phyloP scores from a whole-genome alignment of 2,113 vertebrate species.

The Phaethon lepturus region DNA sequence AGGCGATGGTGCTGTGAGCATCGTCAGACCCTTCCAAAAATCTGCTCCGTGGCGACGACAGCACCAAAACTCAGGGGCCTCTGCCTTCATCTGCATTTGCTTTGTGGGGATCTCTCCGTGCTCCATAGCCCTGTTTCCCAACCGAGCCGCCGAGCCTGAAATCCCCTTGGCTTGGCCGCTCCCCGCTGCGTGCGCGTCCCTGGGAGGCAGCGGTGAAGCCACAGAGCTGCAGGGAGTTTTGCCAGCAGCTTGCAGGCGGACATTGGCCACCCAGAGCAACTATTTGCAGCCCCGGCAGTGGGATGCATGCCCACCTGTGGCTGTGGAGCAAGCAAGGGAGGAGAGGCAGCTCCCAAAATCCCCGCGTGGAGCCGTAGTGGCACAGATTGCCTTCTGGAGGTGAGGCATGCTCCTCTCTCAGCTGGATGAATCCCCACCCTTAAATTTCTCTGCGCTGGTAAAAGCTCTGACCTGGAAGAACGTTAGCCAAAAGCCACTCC shows the following conservation, averaged over 20 bases:
- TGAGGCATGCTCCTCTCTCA: neutral
- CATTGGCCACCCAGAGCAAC: neutral
- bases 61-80: neutral
- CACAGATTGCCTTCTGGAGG: neutral
- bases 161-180: neutral
- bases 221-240: neutral
- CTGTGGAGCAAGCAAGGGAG: neutral
- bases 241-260: neutral
- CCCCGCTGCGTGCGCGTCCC: accelerated
- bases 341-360: neutral
- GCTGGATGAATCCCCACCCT: neutral
- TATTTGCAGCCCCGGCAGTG: neutral
- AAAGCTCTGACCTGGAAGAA: neutral
- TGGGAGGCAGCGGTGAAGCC: neutral
- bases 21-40: neutral
- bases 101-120: neutral
- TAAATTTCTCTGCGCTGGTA: neutral
- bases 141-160: neutral
- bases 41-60: neutral
- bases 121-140: neutral
- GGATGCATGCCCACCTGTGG: neutral
- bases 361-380: neutral
- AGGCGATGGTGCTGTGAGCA: neutral
- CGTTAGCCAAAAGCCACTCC: neutral
- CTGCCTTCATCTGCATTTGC: neutral